A percentile compares a stretch with the other conserved stretches of the same genome.
Evolutionary conservation across 2,888 invertebrate genomes (phyloP).

Genomic region (Orthosia gracilis): DNA sequence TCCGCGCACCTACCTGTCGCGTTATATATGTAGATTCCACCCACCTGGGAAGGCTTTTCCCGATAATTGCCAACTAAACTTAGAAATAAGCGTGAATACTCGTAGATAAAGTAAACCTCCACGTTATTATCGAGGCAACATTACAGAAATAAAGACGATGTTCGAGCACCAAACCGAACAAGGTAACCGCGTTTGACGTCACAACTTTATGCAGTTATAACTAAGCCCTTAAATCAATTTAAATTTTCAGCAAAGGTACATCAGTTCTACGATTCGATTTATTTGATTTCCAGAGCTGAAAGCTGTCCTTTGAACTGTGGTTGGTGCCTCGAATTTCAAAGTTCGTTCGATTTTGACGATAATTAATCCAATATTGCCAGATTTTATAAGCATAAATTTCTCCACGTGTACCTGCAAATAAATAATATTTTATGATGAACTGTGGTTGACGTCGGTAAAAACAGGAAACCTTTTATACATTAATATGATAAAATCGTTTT

Average conservation of each 20-base stretch:
- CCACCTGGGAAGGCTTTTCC: constrained; percentile 30
- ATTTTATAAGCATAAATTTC: constrained; percentile 53
- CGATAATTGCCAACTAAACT: constrained; percentile 48
- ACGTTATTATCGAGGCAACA: constrained; percentile 7
- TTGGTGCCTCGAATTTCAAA: constrained; percentile 67
- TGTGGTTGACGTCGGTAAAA: constrained; percentile 15
- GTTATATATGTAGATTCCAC: constrained; percentile 39
- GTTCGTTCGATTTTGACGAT: constrained; percentile 67
- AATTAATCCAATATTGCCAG: constrained; percentile 71
- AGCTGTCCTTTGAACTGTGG: constrained; percentile 72
- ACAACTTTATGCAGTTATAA: constrained; percentile 22
- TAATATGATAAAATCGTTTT: constrained; percentile 14
- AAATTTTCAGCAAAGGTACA: constrained; percentile 58
- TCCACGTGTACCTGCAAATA: constrained; percentile 16
- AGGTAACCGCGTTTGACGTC: constrained; percentile 12
- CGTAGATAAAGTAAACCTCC: constrained; percentile 11
- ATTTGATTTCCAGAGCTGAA: constrained; percentile 75
- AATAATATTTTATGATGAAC: constrained; percentile 7
- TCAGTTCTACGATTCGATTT: constrained; percentile 63
- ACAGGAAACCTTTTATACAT: constrained; percentile 11
- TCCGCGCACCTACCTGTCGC: constrained; percentile 32
- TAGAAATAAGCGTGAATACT: constrained; percentile 28
- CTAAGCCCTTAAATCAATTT: constrained; percentile 59
- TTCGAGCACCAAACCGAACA: constrained; percentile 8
- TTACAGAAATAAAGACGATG: not conserved